Base-by-base conservation (phyloP, 2,888 invertebrate genomes). In the Craniophora ligustri region DNA sequence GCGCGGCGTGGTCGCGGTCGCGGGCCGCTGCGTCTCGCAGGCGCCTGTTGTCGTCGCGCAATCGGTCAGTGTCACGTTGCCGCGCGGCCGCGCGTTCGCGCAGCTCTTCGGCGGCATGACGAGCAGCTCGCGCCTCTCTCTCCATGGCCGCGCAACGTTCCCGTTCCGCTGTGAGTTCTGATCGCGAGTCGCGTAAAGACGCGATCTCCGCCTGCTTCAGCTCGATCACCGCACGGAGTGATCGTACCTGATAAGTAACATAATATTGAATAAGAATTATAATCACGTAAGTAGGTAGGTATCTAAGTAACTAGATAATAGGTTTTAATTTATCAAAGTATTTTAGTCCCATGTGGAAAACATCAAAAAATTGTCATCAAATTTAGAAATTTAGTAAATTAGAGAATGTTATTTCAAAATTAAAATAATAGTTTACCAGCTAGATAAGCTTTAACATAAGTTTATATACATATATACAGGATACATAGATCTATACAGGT, bases 81-180 rank as follows among this genome's bases (percentile, higher is more conserved):
- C 95, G 78, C 94, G 95, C 80, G 95, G 94, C 88, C 95, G 97
- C 75, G 95, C 96, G 84, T 96, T 97, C 96, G 67, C 97, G 95
- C 48, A 98, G 91, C 88, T 99, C 98, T 85, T 98, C 98, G 45
- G 97, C 96, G 56, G 97, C 95, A 57, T 98, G 97, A 42, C 97
- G 95, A 23, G 98, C 94, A 0, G 96, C 93, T 15, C 96, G 95
- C n/a, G 96, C 95, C 66, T 96, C 96, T 26, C 97, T 96, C 82
- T 96, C 95, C 0, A 96, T 94, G 0, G 94, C 94, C 14, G 95
- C 95, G 64, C 98, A 94, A 50, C 96, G 95, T 75, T 97, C 97
- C 10, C 96, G 95, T 81, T 97, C 96, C 19, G 95, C 95, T 32
- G 94, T 90, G 45, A 97, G 93, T 73, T 96, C 95, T 16, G 95